A percentile compares a stretch with the other conserved stretches of the same genome.
These are phyloP conservation scores for Chelonus insularis DNA, from an alignment of 1,140 invertebrate genomes.

Conservation along the genomic window DNA sequence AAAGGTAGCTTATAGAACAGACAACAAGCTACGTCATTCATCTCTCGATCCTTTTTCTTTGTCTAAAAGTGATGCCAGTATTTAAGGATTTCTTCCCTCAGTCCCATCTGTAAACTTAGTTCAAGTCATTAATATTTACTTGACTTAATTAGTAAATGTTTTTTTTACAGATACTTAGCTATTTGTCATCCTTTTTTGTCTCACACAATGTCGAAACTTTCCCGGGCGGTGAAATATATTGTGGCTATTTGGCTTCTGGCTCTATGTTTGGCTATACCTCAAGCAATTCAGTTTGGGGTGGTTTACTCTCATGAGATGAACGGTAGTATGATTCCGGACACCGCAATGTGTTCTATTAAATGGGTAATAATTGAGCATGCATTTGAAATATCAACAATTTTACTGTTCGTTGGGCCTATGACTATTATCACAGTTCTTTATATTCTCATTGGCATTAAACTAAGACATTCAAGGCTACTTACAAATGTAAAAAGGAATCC, in stretches of 20 bases:
- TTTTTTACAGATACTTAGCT: constrained; percentile 75
- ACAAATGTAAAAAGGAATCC: constrained; percentile 54
- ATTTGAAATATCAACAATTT: constrained; percentile 80
- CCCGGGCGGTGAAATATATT: constrained; percentile 71
- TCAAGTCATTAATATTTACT: too few relatives aligned
- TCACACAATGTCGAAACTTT: constrained; percentile 81
- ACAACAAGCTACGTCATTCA: too few relatives aligned
- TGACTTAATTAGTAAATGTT: constrained; percentile 5
- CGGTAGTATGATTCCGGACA: constrained; percentile 55
- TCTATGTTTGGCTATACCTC: constrained; percentile 77
- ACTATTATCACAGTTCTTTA: constrained; percentile 83
- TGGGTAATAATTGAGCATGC: constrained; percentile 70
- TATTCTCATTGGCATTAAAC: constrained; percentile 76
- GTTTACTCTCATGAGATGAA: constrained; percentile 57
- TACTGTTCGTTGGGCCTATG: constrained; percentile 88
- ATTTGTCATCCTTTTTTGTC: constrained; percentile 91
- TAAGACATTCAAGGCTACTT: constrained; percentile 66
- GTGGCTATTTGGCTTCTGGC: constrained; percentile 73
- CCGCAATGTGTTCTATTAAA: constrained; percentile 63
- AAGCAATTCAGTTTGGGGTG: constrained; percentile 75
- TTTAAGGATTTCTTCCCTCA: too few relatives aligned
- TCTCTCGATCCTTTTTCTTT: too few relatives aligned
- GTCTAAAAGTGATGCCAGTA: too few relatives aligned
- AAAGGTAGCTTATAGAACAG: too few relatives aligned
- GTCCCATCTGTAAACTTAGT: too few relatives aligned